Conservation (phyloP, 2,797 vertebrate species). For the Parotocinclus haroldoi region DNA sequence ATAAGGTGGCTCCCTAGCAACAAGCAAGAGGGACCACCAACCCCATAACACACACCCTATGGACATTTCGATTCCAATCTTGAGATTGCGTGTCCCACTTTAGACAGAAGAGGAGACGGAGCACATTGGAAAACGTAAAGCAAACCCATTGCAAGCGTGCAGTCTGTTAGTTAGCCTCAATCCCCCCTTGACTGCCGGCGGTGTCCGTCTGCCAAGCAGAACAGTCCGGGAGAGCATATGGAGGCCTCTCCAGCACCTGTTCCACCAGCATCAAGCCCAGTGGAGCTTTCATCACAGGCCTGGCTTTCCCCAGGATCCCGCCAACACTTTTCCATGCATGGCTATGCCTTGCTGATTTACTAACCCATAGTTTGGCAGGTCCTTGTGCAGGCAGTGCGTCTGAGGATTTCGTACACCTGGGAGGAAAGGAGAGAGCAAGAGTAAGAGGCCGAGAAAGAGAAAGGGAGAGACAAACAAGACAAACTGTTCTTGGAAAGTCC, state of each 20-base stretch:
- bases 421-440: constrained; percentile 16
- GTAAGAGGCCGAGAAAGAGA: constrained; percentile 25
- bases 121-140: constrained; percentile 21
- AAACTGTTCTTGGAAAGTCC: constrained; percentile 39
- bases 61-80: constrained; percentile 43
- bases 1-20: constrained; percentile 50
- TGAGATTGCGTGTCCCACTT: constrained; percentile 43
- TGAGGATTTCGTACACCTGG: constrained; percentile 94
- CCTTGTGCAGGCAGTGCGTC: constrained; percentile 83
- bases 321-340: constrained; percentile 16
- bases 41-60: too few species aligned
- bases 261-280: constrained; percentile 11
- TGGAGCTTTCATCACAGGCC: constrained; percentile 18
- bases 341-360: constrained; percentile 39
- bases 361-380: constrained; percentile 69
- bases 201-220: constrained; percentile 60
- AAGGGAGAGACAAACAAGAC: constrained; percentile 40
- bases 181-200: constrained; percentile 35
- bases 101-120: constrained; percentile 15
- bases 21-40: constrained; percentile 46
- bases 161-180: constrained; percentile 42
- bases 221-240: constrained; percentile 69
- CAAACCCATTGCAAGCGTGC: constrained; percentile 44
- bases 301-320: constrained; percentile 42
- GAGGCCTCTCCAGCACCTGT: constrained; percentile 20